Evolutionary conservation across 2,888 invertebrate genomes (phyloP), one percentile per base, ranked within the genome.

Genomic region (Phengaris alcon): DNA sequence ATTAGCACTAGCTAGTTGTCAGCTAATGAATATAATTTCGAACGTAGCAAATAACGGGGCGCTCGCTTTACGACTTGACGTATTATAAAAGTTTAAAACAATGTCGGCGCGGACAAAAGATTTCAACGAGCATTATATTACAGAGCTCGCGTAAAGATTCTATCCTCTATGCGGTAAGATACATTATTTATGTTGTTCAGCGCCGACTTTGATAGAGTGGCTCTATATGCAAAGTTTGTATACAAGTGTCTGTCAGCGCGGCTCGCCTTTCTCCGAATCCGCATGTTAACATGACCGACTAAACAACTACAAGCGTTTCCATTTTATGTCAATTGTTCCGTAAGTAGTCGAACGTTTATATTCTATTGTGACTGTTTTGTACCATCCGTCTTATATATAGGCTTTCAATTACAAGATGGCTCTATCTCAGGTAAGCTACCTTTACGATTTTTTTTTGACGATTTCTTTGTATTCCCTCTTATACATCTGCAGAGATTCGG

Each of bases 91-190:
- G 13, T 22, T 10, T 74, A 55, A 75, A 51, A 51, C 48, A 74
- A 74, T 72, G 69, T 75, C 74, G 68, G 76, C 68, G 68, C 77
- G 75, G 83, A 88, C 83, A 87, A 89, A 88, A 90, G 89, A 90
- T 85, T 85, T 89, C 86, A 90, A 90, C 88, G 89, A 84, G 82
- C 82, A 79, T 76, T 79, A 81, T 79, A 79, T 82, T 79, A 80
- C 82, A 81, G 78, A 75, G 75, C 78, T 76, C 79, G 77, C 77
- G 75, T 80, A 81, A 79, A 79, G 76, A 78, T 44, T 13, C 12
- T 48, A 59, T n/a, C 46, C 55, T 9, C 1, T 57, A 22, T 74
- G 70, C 52, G 55, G 74, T n/a, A 9, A 78, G 78, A 79, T 78
- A 80, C 78, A 78, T 79, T 78, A 82, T 82, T 82, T 83, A 80